phyloP scores from a whole-genome alignment of 92 coral and sea anemone genomes.

The Bergia puertoricense region DNA sequence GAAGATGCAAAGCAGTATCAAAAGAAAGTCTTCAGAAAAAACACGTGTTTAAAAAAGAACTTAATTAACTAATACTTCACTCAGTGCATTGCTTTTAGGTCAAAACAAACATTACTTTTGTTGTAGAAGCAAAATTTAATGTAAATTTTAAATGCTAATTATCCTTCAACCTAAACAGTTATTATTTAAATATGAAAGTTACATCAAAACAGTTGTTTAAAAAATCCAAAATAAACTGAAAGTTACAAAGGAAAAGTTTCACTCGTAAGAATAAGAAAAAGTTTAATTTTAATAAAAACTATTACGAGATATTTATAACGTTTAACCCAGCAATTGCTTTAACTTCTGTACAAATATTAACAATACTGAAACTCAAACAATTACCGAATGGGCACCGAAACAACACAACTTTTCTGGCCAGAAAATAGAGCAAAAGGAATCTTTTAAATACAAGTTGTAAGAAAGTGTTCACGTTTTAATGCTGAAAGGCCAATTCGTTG shows the following conservation, averaged over 20 bases:
- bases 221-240: too few relatives aligned
- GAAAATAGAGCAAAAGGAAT: neutral
- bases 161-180: neutral
- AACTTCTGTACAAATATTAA: neutral
- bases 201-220: neutral
- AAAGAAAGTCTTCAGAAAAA: neutral
- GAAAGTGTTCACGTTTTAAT: neutral
- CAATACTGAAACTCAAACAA: neutral
- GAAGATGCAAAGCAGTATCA: neutral
- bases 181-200: too few relatives aligned
- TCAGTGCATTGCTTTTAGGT: neutral
- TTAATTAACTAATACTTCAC: neutral
- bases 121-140: neutral
- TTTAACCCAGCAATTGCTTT: neutral
- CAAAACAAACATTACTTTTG: neutral
- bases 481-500: neutral
- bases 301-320: neutral
- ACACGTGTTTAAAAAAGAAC: neutral
- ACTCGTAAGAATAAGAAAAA: too few relatives aligned
- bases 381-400: neutral
- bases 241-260: neutral
- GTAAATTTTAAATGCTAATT: too few relatives aligned
- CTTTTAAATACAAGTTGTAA: neutral
- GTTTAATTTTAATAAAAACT: neutral
- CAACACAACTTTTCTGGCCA: conserved; percentile 11